Percentiles rank a stretch among this genome's conserved stretches.
Evolutionary conservation across 2,888 invertebrate genomes (phyloP).

Genomic region (Cerastis leucographa): DNA sequence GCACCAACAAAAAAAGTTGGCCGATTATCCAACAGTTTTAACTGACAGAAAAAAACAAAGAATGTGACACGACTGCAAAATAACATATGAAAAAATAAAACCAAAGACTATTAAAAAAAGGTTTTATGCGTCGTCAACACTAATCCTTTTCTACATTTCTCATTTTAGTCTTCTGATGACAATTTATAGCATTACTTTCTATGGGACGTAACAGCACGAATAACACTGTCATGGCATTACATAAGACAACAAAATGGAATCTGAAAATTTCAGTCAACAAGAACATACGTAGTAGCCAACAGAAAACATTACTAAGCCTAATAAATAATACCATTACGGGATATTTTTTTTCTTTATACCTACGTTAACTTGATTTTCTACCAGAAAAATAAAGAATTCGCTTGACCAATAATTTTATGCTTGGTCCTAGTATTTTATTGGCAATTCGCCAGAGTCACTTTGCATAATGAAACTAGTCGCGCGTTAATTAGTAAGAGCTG

Average conservation of each 20-base stretch:
- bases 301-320: slow-evolving; percentile 16
- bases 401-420: slow-evolving; percentile 26
- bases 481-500: slow-evolving; percentile 47
- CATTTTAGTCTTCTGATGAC: no score
- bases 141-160: no score
- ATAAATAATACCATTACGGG: slow-evolving; percentile 3
- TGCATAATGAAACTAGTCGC: slow-evolving; percentile 46
- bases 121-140: no score
- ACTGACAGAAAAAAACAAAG: no score
- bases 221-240: neutral
- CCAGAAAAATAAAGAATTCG: slow-evolving; percentile 19
- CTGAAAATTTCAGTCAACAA: neutral
- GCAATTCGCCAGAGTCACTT: slow-evolving; percentile 51
- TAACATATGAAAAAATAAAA: no score
- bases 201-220: no score
- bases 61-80: no score
- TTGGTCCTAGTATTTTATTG: slow-evolving; percentile 39
- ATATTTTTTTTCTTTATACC: slow-evolving; percentile 1
- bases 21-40: no score
- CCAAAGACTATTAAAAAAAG: no score
- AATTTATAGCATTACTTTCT: no score
- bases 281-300: neutral
- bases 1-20: no score
- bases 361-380: slow-evolving; percentile 6
- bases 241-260: neutral